Conservation (phyloP, 1,140 invertebrate species). For the Ylistrum balloti region DNA sequence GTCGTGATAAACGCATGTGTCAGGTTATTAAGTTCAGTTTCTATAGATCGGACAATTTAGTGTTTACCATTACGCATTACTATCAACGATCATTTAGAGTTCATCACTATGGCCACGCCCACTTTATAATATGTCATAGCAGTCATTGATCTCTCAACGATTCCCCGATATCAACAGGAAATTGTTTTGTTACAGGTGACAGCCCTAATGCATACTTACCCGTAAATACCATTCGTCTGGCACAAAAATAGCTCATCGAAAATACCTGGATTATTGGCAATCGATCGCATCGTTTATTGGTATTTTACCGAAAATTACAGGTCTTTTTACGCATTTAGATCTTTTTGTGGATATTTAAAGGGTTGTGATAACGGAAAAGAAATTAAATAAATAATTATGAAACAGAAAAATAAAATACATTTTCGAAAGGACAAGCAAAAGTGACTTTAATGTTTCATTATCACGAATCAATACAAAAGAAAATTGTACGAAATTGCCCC, state of each 20-base stretch:
- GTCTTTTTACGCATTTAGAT: not conserved
- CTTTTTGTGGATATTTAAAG: too few species aligned
- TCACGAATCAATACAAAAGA: too few species aligned
- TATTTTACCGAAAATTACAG: too few species aligned
- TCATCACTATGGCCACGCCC: not conserved
- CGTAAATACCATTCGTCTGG: not conserved
- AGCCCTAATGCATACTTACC: not conserved
- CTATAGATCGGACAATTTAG: not conserved
- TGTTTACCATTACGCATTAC: conserved; percentile 26
- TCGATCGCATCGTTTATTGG: too few species aligned
- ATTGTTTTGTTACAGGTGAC: conserved; percentile 7
- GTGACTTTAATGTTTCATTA: too few species aligned
- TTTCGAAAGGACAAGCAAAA: too few species aligned
- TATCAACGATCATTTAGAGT: not conserved
- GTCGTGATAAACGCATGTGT: not conserved
- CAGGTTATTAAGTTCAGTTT: conserved; percentile 20
- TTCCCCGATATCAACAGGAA: not conserved
- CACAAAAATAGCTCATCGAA: not conserved
- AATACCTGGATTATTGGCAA: not conserved
- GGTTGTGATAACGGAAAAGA: too few species aligned
- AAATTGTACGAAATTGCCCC: too few species aligned
- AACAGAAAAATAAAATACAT: too few species aligned
- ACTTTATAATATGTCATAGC: not conserved
- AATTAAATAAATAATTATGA: too few species aligned
- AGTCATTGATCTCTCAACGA: not conserved